These are phyloP conservation scores for Threskiornis aethiopicus DNA, from an alignment of 2,797 vertebrate species.

Conservation along the genomic window DNA sequence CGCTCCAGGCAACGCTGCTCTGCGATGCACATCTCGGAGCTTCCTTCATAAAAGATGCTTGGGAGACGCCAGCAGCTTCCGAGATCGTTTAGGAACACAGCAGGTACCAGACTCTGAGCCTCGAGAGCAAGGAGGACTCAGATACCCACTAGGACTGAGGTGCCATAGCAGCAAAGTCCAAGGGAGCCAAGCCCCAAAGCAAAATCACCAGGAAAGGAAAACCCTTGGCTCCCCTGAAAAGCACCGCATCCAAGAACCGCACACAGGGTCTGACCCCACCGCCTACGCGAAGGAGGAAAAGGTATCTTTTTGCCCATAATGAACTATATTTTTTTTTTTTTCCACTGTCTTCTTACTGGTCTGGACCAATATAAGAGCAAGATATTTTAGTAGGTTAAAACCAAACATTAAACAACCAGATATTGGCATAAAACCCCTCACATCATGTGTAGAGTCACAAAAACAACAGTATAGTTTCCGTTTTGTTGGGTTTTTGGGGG, in stretches of 20 bases:
- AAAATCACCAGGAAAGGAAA: not conserved
- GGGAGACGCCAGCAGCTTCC: not conserved
- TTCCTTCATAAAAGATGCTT: not conserved
- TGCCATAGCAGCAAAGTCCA: not conserved
- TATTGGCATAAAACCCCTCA: not conserved
- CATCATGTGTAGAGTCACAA: not conserved
- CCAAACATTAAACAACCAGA: not conserved
- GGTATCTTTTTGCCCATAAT: not conserved
- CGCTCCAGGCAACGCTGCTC: fast-evolving
- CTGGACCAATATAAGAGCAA: not conserved
- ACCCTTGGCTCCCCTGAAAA: not conserved
- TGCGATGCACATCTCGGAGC: not conserved
- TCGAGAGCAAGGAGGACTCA: not conserved
- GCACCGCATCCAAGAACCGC: not conserved
- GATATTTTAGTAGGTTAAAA: not conserved
- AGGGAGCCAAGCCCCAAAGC: not conserved
- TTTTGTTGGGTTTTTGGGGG: too few relatives aligned
- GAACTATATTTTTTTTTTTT: fast-evolving
- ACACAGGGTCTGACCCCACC: not conserved
- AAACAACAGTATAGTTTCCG: not conserved
- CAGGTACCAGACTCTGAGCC: not conserved
- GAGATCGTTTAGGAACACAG: not conserved
- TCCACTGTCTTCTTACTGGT: not conserved
- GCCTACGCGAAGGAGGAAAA: not conserved
- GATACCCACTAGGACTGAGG: not conserved